phyloP scores from a whole-genome alignment of 2,888 invertebrate genomes.

The Calameuta idolon region DNA sequence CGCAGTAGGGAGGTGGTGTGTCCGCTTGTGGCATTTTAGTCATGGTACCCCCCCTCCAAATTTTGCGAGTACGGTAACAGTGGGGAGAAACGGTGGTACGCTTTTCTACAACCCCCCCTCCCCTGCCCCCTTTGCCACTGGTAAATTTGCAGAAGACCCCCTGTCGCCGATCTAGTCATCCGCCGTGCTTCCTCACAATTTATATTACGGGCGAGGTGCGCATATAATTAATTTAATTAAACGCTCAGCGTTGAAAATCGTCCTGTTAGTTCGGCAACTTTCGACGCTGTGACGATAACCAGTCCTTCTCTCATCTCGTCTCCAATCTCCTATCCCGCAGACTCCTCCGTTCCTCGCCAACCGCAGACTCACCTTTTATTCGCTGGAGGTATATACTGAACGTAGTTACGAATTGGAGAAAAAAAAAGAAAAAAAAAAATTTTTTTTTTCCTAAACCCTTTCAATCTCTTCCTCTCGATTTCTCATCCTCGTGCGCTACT shows the following conservation, averaged over 20 bases:
- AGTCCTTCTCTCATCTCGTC: not conserved
- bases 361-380: slow-evolving; percentile 16
- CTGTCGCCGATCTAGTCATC: slow-evolving; percentile 14
- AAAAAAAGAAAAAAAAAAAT: slow-evolving; percentile 5
- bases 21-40: not conserved
- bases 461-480: slow-evolving; percentile 25
- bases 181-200: slow-evolving; percentile 58
- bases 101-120: slow-evolving; percentile 19
- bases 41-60: not conserved
- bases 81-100: not conserved
- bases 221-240: slow-evolving; percentile 68
- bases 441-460: not conserved
- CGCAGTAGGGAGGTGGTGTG: slow-evolving; percentile 44
- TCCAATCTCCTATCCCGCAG: not conserved
- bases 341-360: slow-evolving; percentile 15
- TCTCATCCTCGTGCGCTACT: slow-evolving; percentile 28
- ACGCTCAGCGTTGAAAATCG: slow-evolving; percentile 61
- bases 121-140: slow-evolving; percentile 25
- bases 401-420: not conserved
- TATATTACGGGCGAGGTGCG: slow-evolving; percentile 62
- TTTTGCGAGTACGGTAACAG: not conserved
- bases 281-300: slow-evolving; percentile 29
- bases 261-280: slow-evolving; percentile 60
- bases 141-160: slow-evolving; percentile 18
- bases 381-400: not conserved